Evolutionary conservation across 2,888 invertebrate species (phyloP).

Genomic region (Lithophane ornitopus): DNA sequence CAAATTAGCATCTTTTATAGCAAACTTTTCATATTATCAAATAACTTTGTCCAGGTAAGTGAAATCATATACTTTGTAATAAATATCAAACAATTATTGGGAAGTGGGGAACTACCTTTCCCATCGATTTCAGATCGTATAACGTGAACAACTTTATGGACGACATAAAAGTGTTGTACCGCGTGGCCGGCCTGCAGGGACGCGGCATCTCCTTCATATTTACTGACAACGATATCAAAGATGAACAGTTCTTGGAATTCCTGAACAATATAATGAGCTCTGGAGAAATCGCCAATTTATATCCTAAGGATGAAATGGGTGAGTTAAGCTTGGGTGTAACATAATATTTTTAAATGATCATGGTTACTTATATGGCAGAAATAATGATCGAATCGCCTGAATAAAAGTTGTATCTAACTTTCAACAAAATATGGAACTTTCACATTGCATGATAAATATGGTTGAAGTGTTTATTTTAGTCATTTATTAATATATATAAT

Average conservation of each 20-base stretch:
- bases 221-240: slow-evolving; percentile 98
- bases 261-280: slow-evolving; percentile 97
- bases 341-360: neutral
- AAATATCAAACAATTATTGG: neutral
- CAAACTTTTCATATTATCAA: slow-evolving; percentile 95
- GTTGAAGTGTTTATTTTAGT: neutral
- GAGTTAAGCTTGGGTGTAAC: slow-evolving; percentile 40
- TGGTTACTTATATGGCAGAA: neutral
- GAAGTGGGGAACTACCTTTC: neutral
- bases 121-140: slow-evolving; percentile 90
- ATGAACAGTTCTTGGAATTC: slow-evolving; percentile 96
- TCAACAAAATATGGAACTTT: neutral
- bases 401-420: slow-evolving; percentile 1
- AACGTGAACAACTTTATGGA: slow-evolving; percentile 95
- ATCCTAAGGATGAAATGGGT: slow-evolving; percentile 96
- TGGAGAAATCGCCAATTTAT: slow-evolving; percentile 97
- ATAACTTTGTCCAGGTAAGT: slow-evolving; percentile 94
- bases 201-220: slow-evolving; percentile 96
- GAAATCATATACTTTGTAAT: neutral
- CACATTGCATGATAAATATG: neutral
- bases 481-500: neutral
- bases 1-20: slow-evolving; percentile 95
- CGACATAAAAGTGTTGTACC: slow-evolving; percentile 95
- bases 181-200: slow-evolving; percentile 94
- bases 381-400: neutral